Percentiles rank a stretch among this genome's conserved stretches.
Evolutionary conservation across 2,888 invertebrate genomes (phyloP).

Genomic region (Drosophila lutescens): DNA sequence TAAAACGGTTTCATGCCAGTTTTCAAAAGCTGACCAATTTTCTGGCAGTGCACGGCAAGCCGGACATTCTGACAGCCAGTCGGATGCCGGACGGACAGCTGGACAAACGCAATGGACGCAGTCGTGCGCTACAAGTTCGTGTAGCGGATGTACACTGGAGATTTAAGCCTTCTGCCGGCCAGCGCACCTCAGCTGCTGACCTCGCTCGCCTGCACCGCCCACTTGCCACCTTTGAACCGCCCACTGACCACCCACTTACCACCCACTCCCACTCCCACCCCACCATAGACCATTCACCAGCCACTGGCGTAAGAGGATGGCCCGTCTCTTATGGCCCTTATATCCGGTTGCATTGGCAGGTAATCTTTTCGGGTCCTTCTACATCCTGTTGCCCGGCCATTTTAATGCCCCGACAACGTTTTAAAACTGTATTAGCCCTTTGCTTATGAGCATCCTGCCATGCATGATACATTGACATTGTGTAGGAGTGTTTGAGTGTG

Average conservation of each 20-base stretch:
- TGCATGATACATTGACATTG: slow-evolving; percentile 39
- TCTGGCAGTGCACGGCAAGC: slow-evolving; percentile 23
- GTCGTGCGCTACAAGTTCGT: slow-evolving; percentile 76
- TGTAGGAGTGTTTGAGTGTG: slow-evolving; percentile 8
- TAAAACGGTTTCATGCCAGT: too few species aligned
- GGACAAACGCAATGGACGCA: slow-evolving; percentile 54
- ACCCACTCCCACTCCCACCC: slow-evolving; percentile 18
- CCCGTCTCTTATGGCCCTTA: slow-evolving; percentile 53
- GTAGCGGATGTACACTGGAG: slow-evolving; percentile 75
- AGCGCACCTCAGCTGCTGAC: slow-evolving; percentile 41
- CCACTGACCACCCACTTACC: slow-evolving; percentile 9
- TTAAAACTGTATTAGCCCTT: slow-evolving; percentile 71
- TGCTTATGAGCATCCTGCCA: slow-evolving; percentile 43
- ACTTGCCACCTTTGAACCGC: neutral
- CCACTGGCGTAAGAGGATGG: slow-evolving; percentile 26
- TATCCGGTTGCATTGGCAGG: slow-evolving; percentile 79
- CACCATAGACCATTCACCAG: slow-evolving; percentile 21
- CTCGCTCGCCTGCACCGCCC: slow-evolving; percentile 36
- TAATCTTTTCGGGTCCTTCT: slow-evolving; percentile 66
- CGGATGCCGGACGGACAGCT: slow-evolving; percentile 13
- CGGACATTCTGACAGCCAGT: slow-evolving; percentile 34
- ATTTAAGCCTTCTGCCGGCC: slow-evolving; percentile 65
- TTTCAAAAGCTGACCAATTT: neutral
- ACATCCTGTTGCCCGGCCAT: slow-evolving; percentile 65
- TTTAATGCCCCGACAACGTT: slow-evolving; percentile 64